A percentile compares a stretch with the other conserved stretches of the same genome.
Conservation (phyloP, 2,113 vertebrate species). For the Athene noctua region DNA sequence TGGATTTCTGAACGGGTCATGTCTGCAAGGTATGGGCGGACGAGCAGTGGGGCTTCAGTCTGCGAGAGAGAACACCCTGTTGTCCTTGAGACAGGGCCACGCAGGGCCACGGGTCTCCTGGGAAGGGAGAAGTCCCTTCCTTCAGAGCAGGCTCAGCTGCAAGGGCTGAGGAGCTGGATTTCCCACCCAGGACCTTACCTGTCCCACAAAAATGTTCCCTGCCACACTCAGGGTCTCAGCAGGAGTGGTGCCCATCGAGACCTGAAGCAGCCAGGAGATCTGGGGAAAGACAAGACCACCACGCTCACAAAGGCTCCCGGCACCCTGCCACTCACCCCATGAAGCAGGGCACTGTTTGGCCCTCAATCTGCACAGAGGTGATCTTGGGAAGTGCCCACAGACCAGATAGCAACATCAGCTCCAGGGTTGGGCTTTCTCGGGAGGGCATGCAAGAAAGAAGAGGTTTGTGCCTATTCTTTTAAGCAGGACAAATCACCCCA, state of each 20-base stretch:
- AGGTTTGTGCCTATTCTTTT: neutral
- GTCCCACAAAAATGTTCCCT: conserved; percentile 95
- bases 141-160: neutral
- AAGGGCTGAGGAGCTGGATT: neutral
- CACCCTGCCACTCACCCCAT: neutral
- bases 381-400: neutral
- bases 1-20: conserved; percentile 95
- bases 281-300: conserved; percentile 27
- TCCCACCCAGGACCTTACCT: conserved; percentile 76
- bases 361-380: neutral
- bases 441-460: neutral
- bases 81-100: neutral
- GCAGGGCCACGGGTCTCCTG: neutral
- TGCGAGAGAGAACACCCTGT: conserved; percentile 24
- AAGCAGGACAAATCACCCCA: neutral
- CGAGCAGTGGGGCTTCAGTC: conserved; percentile 90
- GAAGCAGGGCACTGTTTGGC: neutral
- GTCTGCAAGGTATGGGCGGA: conserved; percentile 86
- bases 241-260: conserved; percentile 89
- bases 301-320: neutral
- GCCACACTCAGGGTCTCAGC: conserved; percentile 92
- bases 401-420: neutral
- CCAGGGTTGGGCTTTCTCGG: neutral
- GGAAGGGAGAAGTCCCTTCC: neutral
- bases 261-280: conserved; percentile 93